Evolutionary conservation across 1,140 invertebrate species (phyloP).

Genomic region (Trichonephila clavata): DNA sequence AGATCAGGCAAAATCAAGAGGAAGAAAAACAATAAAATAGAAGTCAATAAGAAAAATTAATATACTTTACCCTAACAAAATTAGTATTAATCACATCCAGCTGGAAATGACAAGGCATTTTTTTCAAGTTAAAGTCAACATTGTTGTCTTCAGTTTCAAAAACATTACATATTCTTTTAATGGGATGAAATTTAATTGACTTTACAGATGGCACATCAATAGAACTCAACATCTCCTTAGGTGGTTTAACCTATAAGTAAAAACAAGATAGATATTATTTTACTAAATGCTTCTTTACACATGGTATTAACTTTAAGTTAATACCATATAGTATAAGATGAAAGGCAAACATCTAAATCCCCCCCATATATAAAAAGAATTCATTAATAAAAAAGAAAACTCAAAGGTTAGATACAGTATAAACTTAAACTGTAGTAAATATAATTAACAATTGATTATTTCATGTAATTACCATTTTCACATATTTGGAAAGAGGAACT

Average conservation of each 20-base stretch:
- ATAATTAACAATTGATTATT: too few relatives aligned
- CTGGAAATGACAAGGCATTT: slow-evolving; percentile 84
- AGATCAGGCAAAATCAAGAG: background rate
- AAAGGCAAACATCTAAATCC: too few relatives aligned
- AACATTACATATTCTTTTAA: slow-evolving; percentile 83
- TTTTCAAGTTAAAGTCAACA: slow-evolving; percentile 76
- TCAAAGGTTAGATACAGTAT: too few relatives aligned
- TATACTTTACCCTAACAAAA: slow-evolving; percentile 89
- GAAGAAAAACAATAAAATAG: background rate
- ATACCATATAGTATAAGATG: too few relatives aligned
- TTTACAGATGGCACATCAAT: slow-evolving; percentile 87
- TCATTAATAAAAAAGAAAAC: too few relatives aligned
- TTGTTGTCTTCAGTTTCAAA: slow-evolving; percentile 57
- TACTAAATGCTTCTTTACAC: too few relatives aligned
- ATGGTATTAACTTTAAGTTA: too few relatives aligned
- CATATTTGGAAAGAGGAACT: too few relatives aligned
- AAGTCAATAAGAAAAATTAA: background rate
- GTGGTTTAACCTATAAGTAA: slow-evolving; percentile 84
- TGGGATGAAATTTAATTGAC: slow-evolving; percentile 86
- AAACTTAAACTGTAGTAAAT: too few relatives aligned
- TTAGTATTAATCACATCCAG: slow-evolving; percentile 90
- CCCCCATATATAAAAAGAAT: too few relatives aligned
- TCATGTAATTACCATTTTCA: too few relatives aligned
- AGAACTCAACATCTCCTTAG: slow-evolving; percentile 85
- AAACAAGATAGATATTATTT: background rate